Conservation (phyloP, 2,797 vertebrate species). For the Platyrinchus mystaceus region DNA sequence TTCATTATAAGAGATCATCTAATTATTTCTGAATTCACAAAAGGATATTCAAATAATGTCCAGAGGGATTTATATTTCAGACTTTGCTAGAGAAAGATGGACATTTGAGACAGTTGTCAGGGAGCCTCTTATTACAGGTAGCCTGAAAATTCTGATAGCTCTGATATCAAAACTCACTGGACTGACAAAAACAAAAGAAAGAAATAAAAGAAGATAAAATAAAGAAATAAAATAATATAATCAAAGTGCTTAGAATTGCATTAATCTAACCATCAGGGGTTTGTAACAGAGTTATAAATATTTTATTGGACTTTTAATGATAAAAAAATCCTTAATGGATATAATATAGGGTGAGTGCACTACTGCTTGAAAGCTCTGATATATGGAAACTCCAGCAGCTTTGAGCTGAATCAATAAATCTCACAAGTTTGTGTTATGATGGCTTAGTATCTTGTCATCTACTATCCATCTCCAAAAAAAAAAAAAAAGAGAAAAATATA, state of each 20-base stretch:
- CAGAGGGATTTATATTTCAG: slow-evolving; percentile 49
- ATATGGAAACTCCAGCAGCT: slow-evolving; percentile 63
- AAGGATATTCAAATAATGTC: slow-evolving; percentile 53
- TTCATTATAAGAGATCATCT: slow-evolving; percentile 58
- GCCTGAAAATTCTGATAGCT: slow-evolving; percentile 3
- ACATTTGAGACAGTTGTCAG: slow-evolving; percentile 23
- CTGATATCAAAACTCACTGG: slow-evolving; percentile 16
- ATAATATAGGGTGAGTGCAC: slow-evolving; percentile 51
- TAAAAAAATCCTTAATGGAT: slow-evolving; percentile 67
- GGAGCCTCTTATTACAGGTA: not conserved
- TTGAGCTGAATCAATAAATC: slow-evolving; percentile 71
- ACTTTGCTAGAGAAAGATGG: not conserved
- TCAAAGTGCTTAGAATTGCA: slow-evolving; percentile 49
- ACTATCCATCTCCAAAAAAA: slow-evolving; percentile 33
- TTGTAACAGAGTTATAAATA: slow-evolving; percentile 73
- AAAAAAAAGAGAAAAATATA: slow-evolving; percentile 35
- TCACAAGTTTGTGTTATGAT: slow-evolving; percentile 57
- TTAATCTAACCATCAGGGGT: slow-evolving; percentile 58
- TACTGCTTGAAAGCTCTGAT: slow-evolving; percentile 61
- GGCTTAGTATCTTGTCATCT: slow-evolving; percentile 56
- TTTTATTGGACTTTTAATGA: slow-evolving; percentile 75
- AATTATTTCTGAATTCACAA: slow-evolving; percentile 72
- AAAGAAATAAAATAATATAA: not conserved
- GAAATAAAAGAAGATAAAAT: not conserved
- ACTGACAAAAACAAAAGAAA: slow-evolving; percentile 1